A percentile compares a stretch with the other conserved stretches of the same genome.
These are phyloP conservation scores for Oophaga pumilio DNA, from an alignment of 2,113 vertebrate species.

Conservation along the genomic window DNA sequence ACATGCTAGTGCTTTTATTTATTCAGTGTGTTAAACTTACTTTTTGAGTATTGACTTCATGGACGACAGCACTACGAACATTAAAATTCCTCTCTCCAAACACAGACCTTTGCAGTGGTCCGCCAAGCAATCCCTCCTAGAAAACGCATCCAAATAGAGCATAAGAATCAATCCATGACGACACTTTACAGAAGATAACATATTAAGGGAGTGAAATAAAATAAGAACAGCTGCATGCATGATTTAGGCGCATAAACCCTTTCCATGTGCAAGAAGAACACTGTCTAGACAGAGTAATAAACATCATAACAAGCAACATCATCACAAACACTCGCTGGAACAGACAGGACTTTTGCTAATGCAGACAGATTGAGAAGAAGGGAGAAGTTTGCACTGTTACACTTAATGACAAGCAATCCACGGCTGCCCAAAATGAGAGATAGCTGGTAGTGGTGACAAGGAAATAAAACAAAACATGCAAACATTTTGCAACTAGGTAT, in stretches of 20 bases:
- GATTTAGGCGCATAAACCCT: constrained; percentile 62
- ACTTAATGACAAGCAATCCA: neutral
- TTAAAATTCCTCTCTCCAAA: constrained; percentile 96
- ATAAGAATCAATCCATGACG: constrained; percentile 66
- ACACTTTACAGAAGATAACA: constrained; percentile 64
- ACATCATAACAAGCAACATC: constrained; percentile 59
- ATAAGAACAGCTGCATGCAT: constrained; percentile 69
- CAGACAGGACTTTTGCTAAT: constrained; percentile 8
- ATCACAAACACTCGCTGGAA: constrained; percentile 57
- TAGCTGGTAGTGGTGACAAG: neutral
- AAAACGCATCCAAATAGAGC: constrained; percentile 68
- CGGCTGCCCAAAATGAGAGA: neutral
- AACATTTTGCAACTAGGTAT: neutral
- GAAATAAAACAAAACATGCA: neutral
- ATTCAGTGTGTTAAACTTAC: constrained; percentile 67
- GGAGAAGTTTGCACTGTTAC: neutral
- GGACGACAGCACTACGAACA: constrained; percentile 73
- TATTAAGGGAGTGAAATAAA: constrained; percentile 63
- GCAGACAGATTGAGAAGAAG: neutral
- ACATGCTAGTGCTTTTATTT: neutral
- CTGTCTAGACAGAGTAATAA: constrained; percentile 67
- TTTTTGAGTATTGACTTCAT: constrained; percentile 73
- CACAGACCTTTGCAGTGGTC: constrained; percentile 82
- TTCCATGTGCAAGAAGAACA: constrained; percentile 62
- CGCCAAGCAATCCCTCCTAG: constrained; percentile 79